These are phyloP conservation scores for Chaetogeoica ovagalla DNA, from an alignment of 2,888 invertebrate genomes.

Conservation along the genomic window DNA sequence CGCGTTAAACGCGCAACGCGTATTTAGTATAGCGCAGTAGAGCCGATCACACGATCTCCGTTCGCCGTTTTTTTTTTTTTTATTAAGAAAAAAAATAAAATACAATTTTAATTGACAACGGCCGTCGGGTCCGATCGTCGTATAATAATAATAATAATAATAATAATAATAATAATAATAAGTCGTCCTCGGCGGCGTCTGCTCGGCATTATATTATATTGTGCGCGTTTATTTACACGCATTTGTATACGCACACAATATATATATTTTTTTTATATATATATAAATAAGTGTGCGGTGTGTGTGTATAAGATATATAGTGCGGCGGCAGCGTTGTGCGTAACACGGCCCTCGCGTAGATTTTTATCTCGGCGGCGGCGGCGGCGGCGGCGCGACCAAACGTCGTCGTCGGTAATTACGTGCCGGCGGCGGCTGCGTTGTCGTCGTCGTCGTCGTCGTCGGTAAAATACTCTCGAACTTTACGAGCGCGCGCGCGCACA, in stretches of 20 bases:
- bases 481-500: slow-evolving; percentile 26
- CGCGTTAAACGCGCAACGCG: neutral
- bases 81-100: neutral
- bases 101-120: slow-evolving; percentile 48
- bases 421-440: slow-evolving; percentile 12
- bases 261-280: neutral
- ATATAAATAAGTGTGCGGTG: too few species aligned
- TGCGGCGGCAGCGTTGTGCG: slow-evolving; percentile 14
- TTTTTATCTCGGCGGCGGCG: slow-evolving; percentile 30
- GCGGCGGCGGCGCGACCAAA: slow-evolving; percentile 14
- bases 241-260: too few species aligned
- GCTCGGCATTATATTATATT: neutral
- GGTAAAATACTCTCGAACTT: slow-evolving; percentile 34
- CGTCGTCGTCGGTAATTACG: slow-evolving; percentile 48
- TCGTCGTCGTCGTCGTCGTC: neutral
- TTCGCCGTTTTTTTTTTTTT: neutral
- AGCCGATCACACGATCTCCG: slow-evolving; percentile 29
- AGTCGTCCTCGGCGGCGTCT: slow-evolving; percentile 11
- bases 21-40: neutral
- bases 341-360: slow-evolving; percentile 39
- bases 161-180: too few species aligned
- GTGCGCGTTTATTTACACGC: too few species aligned
- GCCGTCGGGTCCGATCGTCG: neutral
- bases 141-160: too few species aligned
- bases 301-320: neutral